These are phyloP conservation scores for Drosophila nigritarsus DNA, from an alignment of 2,888 invertebrate genomes.

Conservation along the genomic window DNA sequence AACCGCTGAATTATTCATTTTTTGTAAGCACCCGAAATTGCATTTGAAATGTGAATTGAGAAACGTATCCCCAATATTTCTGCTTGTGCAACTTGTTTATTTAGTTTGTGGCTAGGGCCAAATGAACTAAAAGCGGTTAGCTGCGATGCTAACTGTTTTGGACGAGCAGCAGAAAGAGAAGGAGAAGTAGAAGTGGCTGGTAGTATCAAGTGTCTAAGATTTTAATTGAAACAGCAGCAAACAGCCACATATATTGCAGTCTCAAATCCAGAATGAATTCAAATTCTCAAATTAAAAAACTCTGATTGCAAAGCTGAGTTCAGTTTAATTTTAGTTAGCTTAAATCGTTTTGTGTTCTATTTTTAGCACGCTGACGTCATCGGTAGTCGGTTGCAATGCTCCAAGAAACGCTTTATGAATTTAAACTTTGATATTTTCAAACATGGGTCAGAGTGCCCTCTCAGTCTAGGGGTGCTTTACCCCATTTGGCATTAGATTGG, in stretches of 20 bases:
- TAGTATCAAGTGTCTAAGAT: neutral
- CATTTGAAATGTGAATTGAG: neutral
- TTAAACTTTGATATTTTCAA: constrained; percentile 71
- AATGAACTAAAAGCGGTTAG: neutral
- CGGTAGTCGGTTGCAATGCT: constrained; percentile 3
- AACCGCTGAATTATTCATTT: constrained; percentile 29
- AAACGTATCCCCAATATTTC: neutral
- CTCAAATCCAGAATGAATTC: neutral
- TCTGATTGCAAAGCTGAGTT: constrained; percentile 7
- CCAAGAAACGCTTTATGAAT: constrained; percentile 53
- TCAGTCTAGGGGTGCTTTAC: constrained; percentile 37
- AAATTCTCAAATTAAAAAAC: neutral
- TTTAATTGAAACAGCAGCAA: constrained; percentile 4
- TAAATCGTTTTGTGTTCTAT: neutral
- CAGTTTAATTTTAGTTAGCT: neutral
- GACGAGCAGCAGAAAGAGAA: neutral
- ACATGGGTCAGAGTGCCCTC: constrained; percentile 20
- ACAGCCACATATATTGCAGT: neutral
- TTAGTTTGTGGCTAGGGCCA: neutral
- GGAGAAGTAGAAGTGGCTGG: neutral
- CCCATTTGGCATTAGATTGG: constrained; percentile 28
- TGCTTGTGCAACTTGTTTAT: neutral
- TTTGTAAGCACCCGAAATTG: neutral
- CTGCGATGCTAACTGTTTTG: neutral
- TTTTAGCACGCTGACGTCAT: constrained; percentile 9